Evolutionary conservation across 2,888 invertebrate species (phyloP), one percentile per base, ranked within the genome.

Genomic region (Diarsia rubi): DNA sequence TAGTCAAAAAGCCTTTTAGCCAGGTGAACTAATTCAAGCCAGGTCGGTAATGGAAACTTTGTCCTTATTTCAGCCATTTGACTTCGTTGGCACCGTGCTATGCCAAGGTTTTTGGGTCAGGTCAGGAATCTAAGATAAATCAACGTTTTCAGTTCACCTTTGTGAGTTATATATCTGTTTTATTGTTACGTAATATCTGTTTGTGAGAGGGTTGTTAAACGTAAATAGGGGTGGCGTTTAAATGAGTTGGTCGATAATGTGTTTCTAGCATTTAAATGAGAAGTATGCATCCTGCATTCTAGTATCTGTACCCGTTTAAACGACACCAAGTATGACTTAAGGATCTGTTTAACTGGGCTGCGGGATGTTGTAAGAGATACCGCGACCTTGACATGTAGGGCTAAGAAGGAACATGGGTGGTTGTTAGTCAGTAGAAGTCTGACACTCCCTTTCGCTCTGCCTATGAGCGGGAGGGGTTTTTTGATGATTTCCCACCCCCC

Each of bases 31-130:
- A 82, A 82, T 79, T 79, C 57, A 12, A 45, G 31, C 60, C 69
- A 67, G 64, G 54, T 68, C n/a, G 54, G 78, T 82, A 79, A 82
- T 82, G 76, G 79, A 76, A 82, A 79, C 77, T 78, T 78, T 80
- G 80, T 80, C 69, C 68, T 84, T 73, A 76, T 67, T 75, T 31
- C 27, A 60, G 69, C 59, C 27, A 78, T 80, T 85, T 85, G 78
- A 75, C 77, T 73, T 42, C 65, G 77, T 68, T 52, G 72, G 69
- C 83, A 69, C 52, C 27, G 45, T 27, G 63, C 67, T 59, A 78
- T 73, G 84, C 84, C 86, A 86, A 86, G 86, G 86, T 82, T 85
- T 71, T n/a, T 60, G 16, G 78, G 83, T 73, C 78, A 71, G 75
- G 62, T 70, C 78, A 69, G 76, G 62, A 68, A 24, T 67, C 64